Percentiles rank a stretch among this genome's conserved stretches.
phyloP scores from a whole-genome alignment of 2,113 vertebrate species.

The Ascaphus truei region DNA sequence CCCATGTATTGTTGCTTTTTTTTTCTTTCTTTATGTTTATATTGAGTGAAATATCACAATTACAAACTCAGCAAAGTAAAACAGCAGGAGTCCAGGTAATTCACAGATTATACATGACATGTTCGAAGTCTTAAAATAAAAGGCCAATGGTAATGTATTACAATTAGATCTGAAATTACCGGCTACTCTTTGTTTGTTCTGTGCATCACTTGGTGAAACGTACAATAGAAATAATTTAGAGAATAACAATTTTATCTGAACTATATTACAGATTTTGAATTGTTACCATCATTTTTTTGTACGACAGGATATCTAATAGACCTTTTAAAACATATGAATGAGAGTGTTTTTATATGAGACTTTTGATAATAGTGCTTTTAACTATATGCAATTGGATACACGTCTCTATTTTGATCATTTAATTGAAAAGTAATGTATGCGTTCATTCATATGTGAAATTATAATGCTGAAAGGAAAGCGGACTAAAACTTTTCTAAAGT shows the following conservation, averaged over 20 bases:
- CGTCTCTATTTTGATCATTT: constrained; percentile 24
- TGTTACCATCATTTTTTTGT: constrained; percentile 30
- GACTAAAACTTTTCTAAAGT: constrained; percentile 21
- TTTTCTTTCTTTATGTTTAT: not conserved
- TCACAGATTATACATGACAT: constrained; percentile 20
- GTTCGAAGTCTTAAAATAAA: constrained; percentile 36
- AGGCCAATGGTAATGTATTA: constrained; percentile 28
- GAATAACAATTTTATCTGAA: constrained; percentile 36
- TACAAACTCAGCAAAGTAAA: not conserved
- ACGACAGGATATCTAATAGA: constrained; percentile 30
- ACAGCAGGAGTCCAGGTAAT: constrained; percentile 23
- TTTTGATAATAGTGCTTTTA: constrained; percentile 22
- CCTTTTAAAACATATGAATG: constrained; percentile 27
- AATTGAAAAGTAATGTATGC: constrained; percentile 35
- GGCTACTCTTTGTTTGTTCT: constrained; percentile 20
- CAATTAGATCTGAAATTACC: constrained; percentile 27
- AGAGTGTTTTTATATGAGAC: constrained; percentile 7
- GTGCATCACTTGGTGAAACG: constrained; percentile 10
- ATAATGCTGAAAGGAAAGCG: not conserved
- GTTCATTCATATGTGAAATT: constrained; percentile 19
- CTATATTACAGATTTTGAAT: constrained; percentile 30
- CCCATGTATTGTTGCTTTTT: not conserved
- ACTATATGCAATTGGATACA: constrained; percentile 24
- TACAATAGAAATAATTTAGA: constrained; percentile 29
- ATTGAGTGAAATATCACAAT: constrained; percentile 28